Percentiles rank a stretch among this genome's conserved stretches.
Evolutionary conservation across 2,113 vertebrate species (phyloP).

Genomic region (Phocoena phocoena): DNA sequence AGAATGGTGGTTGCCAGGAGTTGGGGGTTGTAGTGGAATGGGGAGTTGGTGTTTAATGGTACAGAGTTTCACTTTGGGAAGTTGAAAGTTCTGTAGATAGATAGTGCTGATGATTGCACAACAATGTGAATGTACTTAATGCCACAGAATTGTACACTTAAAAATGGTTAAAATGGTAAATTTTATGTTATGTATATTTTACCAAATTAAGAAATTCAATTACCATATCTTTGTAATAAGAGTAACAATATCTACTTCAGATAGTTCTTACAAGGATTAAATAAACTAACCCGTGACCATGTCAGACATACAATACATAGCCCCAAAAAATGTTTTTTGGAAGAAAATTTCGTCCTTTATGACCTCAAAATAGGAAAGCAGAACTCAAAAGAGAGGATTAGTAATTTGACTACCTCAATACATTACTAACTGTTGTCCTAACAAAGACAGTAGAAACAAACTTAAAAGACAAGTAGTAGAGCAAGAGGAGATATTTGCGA

Average conservation of each 20-base stretch:
- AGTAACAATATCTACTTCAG: not conserved
- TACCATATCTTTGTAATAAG: not conserved
- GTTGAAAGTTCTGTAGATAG: not conserved
- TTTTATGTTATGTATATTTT: not conserved
- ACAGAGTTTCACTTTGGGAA: slow-evolving; percentile 18
- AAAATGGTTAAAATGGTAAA: not conserved
- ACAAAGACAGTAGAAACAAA: not conserved
- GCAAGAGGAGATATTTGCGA: not conserved
- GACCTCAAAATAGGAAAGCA: not conserved
- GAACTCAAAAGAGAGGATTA: not conserved
- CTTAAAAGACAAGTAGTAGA: not conserved
- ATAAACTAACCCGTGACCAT: not conserved
- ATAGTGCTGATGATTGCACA: not conserved
- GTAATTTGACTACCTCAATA: not conserved
- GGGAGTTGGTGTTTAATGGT: not conserved
- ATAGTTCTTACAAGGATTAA: not conserved
- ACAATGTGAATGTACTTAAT: not conserved
- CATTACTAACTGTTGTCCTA: not conserved
- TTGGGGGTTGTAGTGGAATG: not conserved
- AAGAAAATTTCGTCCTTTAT: not conserved
- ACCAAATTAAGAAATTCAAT: not conserved
- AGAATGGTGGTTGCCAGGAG: not conserved
- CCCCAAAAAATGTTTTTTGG: not conserved
- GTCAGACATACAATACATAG: not conserved
- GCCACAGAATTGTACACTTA: not conserved